A percentile compares a stretch with the other conserved stretches of the same genome.
phyloP scores from a whole-genome alignment of 2,888 invertebrate genomes.

The Pediacus dermestoides region DNA sequence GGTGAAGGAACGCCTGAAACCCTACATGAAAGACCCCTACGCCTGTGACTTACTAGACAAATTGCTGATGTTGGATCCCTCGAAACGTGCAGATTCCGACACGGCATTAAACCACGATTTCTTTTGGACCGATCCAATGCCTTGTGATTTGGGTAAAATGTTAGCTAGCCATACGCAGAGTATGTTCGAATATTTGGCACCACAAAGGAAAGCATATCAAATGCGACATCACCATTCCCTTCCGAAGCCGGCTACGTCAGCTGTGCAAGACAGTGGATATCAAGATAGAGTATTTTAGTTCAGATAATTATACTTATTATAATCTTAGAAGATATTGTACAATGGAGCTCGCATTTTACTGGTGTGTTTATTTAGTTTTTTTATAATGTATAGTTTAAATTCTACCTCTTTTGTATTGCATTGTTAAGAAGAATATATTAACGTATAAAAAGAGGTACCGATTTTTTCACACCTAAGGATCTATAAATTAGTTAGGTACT shows the following conservation, averaged over 20 bases:
- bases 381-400: too few relatives aligned
- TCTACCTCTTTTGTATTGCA: too few relatives aligned
- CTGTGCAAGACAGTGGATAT: slow-evolving; percentile 72
- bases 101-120: slow-evolving; percentile 95
- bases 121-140: slow-evolving; percentile 98
- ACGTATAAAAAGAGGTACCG: too few relatives aligned
- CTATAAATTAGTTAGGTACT: too few relatives aligned
- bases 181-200: slow-evolving; percentile 92
- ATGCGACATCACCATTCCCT: slow-evolving; percentile 63
- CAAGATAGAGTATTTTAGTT: slow-evolving; percentile 81
- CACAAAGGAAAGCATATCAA: slow-evolving; percentile 68
- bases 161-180: slow-evolving; percentile 84
- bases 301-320: too few relatives aligned
- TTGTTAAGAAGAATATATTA: too few relatives aligned
- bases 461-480: too few relatives aligned
- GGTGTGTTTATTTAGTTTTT: too few relatives aligned
- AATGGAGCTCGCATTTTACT: too few relatives aligned
- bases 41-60: slow-evolving; percentile 93
- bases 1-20: slow-evolving; percentile 75
- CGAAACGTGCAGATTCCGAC: slow-evolving; percentile 83
- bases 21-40: slow-evolving; percentile 86
- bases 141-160: slow-evolving; percentile 87
- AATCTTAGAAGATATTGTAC: too few relatives aligned
- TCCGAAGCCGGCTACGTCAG: slow-evolving; percentile 53
- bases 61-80: slow-evolving; percentile 86